Evolutionary conservation across 1,140 invertebrate genomes (phyloP).

Genomic region (Meloidogyne hapla): DNA sequence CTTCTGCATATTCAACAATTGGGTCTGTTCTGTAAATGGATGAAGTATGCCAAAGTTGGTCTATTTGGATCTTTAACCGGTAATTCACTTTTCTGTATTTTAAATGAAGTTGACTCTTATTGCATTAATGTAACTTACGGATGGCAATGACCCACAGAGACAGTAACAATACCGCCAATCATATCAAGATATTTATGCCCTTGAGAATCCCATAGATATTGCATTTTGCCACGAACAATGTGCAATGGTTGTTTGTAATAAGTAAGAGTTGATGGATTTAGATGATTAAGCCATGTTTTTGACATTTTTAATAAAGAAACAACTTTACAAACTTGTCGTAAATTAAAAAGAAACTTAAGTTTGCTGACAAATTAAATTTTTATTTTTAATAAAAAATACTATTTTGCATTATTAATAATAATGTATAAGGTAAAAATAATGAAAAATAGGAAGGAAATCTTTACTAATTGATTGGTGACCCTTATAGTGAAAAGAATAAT

Average conservation of each 20-base stretch:
- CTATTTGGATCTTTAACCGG: constrained; percentile 75
- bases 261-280: constrained; percentile 19
- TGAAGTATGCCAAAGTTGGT: constrained; percentile 84
- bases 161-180: constrained; percentile 91
- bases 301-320: no score
- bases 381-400: no score
- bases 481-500: no score
- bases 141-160: constrained; percentile 95
- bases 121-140: constrained; percentile 79
- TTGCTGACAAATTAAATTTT: no score
- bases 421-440: neutral
- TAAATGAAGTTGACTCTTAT: constrained; percentile 57
- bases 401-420: neutral
- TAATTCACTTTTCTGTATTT: constrained; percentile 71
- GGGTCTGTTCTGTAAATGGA: constrained; percentile 81
- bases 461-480: no score
- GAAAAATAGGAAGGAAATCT: no score
- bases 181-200: constrained; percentile 82
- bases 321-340: no score
- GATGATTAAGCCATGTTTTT: neutral
- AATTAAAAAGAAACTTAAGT: no score
- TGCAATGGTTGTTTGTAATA: constrained; percentile 81
- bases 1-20: constrained; percentile 84
- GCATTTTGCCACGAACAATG: constrained; percentile 80
- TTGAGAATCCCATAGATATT: constrained; percentile 85